A percentile compares a stretch with the other conserved stretches of the same genome.
These are phyloP conservation scores for Lucilia sericata DNA, from an alignment of 1,140 invertebrate genomes.

Conservation along the genomic window DNA sequence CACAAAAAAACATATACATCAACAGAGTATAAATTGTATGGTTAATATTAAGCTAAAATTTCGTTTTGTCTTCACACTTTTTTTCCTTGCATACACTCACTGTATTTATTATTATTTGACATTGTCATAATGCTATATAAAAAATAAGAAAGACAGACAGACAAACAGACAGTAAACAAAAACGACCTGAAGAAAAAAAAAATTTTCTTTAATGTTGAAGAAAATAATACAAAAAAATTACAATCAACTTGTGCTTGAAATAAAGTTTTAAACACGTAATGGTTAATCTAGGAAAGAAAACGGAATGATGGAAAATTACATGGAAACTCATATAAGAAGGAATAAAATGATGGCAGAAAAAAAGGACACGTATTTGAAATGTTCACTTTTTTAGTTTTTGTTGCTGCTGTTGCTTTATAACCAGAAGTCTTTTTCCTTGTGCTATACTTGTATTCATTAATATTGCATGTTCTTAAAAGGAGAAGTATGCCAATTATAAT, in stretches of 20 bases:
- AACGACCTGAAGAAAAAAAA: background rate
- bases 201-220: background rate
- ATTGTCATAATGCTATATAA: background rate
- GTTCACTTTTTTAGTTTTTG: background rate
- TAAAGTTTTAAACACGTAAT: constrained; percentile 14
- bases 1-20: background rate
- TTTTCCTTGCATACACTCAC: background rate
- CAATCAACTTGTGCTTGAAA: background rate
- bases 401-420: background rate
- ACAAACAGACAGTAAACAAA: background rate
- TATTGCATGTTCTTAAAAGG: background rate
- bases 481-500: background rate
- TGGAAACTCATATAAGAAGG: constrained; percentile 5
- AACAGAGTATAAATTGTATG: no score
- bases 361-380: constrained; percentile 11
- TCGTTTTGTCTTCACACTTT: background rate
- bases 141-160: no score
- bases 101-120: background rate
- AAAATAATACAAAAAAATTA: background rate
- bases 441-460: background rate
- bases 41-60: background rate
- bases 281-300: constrained; percentile 19
- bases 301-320: constrained; percentile 2
- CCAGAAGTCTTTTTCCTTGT: background rate
- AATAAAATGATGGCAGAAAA: background rate